Conservation (phyloP, 2,113 vertebrate species). For the Helogale parvula region DNA sequence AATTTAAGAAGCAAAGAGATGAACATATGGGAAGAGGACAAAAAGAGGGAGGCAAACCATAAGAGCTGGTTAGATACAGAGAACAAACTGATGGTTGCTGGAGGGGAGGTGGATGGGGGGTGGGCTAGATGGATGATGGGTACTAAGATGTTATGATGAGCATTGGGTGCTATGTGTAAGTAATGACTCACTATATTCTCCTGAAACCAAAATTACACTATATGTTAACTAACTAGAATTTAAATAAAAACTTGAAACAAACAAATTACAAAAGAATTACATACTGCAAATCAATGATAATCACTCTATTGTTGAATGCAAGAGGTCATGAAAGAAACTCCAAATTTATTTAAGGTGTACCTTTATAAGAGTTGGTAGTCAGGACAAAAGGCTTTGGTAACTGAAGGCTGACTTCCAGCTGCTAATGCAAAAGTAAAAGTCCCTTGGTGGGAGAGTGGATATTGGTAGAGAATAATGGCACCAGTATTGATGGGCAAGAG, state of each 20-base stretch:
- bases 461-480: neutral
- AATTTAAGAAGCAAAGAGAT: neutral
- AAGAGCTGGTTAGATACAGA: neutral
- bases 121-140: neutral
- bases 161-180: neutral
- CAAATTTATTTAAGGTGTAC: neutral
- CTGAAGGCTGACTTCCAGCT: neutral
- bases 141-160: neutral
- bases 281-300: neutral
- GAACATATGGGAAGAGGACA: neutral
- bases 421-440: neutral
- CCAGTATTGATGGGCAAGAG: neutral
- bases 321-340: neutral
- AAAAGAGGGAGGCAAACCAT: neutral
- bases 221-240: neutral
- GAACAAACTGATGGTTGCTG: neutral
- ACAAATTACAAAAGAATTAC: neutral
- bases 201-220: neutral
- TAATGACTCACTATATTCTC: neutral
- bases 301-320: neutral
- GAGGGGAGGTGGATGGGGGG: neutral
- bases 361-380: neutral
- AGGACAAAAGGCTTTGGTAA: neutral
- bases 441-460: neutral
- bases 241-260: no score